A percentile compares a stretch with the other conserved stretches of the same genome.
These are phyloP conservation scores for Rhombomys opimus DNA, from an alignment of 2,113 vertebrate species.

Conservation along the genomic window DNA sequence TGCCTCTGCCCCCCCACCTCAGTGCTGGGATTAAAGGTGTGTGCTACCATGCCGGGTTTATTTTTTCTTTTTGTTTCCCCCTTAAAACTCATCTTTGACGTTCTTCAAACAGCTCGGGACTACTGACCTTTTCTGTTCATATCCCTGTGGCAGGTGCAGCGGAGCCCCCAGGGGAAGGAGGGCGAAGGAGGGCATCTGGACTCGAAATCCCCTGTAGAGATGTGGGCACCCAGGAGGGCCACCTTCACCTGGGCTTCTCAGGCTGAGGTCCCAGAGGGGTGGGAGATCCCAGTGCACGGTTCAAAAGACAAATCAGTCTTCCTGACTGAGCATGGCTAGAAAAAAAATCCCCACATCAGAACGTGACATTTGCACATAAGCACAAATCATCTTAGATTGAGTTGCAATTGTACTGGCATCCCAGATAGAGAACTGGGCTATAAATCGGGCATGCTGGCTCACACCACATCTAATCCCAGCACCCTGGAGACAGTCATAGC, in stretches of 20 bases:
- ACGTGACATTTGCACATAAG: neutral
- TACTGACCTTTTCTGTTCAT: neutral
- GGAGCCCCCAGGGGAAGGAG: neutral
- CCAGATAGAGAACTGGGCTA: neutral
- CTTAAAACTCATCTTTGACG: no score
- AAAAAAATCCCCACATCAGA: slow-evolving; percentile 41
- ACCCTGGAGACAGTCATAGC: neutral
- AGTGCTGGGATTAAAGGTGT: neutral
- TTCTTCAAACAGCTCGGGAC: neutral
- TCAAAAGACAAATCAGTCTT: slow-evolving; percentile 22
- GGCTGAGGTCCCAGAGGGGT: neutral
- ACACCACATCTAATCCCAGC: neutral
- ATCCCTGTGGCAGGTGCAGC: neutral
- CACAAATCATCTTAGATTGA: neutral
- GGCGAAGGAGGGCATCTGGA: neutral
- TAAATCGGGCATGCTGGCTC: neutral
- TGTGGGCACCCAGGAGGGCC: neutral
- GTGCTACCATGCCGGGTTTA: no score
- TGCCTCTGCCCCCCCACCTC: neutral
- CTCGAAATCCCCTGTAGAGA: neutral
- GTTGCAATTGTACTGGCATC: neutral
- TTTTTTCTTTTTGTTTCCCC: neutral
- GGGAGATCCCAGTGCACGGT: neutral
- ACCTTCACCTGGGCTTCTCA: neutral
- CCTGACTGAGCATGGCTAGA: neutral